These are phyloP conservation scores for Xenopus petersii DNA, from an alignment of 2,797 vertebrate species.

Conservation along the genomic window DNA sequence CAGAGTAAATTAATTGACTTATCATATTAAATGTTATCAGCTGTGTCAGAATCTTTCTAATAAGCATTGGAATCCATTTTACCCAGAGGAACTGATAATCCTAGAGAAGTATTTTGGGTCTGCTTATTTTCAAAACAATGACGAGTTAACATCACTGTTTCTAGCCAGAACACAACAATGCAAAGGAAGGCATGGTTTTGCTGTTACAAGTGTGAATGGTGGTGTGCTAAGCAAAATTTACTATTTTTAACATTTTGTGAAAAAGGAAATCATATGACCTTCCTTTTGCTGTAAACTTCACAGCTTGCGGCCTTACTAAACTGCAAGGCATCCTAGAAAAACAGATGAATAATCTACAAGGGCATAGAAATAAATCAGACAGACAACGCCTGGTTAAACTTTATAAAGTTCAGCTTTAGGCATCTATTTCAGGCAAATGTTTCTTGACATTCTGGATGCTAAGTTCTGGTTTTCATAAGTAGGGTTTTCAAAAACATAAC, in stretches of 20 bases:
- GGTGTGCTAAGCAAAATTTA: conserved; percentile 30
- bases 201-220: conserved; percentile 16
- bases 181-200: conserved; percentile 28
- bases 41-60: neutral
- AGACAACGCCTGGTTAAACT: neutral
- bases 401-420: neutral
- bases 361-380: neutral
- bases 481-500: neutral
- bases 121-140: conserved; percentile 16
- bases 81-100: neutral
- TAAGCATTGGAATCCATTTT: neutral
- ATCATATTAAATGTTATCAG: neutral
- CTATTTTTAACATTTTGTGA: conserved; percentile 40
- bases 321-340: neutral
- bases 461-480: too few species aligned
- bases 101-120: too few species aligned
- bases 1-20: conserved; percentile 7
- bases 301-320: conserved; percentile 20
- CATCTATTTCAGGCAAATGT: neutral
- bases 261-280: conserved; percentile 14
- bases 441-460: too few species aligned
- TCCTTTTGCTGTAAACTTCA: conserved; percentile 34
- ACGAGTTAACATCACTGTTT: conserved; percentile 13
- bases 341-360: neutral
- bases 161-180: conserved; percentile 8